Evolutionary conservation across 1,140 invertebrate genomes (phyloP).

Genomic region (Cotesia chilonis): DNA sequence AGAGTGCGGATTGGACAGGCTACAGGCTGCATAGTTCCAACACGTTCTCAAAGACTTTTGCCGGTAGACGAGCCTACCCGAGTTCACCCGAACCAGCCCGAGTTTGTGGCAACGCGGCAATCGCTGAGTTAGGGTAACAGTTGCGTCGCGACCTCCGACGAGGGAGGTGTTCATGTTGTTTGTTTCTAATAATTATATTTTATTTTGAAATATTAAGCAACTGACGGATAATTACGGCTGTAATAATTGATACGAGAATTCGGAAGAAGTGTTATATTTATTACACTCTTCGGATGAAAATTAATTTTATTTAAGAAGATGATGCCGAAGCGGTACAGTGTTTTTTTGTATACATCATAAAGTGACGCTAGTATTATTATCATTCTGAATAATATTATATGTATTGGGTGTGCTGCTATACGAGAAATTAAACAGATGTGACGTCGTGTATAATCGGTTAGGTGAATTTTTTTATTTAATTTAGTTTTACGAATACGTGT

Average conservation of each 20-base stretch:
- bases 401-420: constrained; percentile 3
- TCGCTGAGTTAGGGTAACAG: constrained; percentile 55
- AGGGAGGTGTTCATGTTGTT: constrained; percentile 46
- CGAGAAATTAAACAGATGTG: constrained; percentile 48
- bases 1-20: constrained; percentile 45
- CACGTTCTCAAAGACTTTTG: neutral
- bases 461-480: constrained; percentile 13
- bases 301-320: no score
- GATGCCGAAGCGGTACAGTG: neutral
- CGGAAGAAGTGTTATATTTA: no score
- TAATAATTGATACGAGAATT: no score
- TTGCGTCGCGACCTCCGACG: constrained; percentile 59
- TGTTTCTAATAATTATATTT: neutral
- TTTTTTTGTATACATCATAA: neutral
- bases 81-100: constrained; percentile 42
- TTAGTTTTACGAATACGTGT: constrained; percentile 19
- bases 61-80: constrained; percentile 43
- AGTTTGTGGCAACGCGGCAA: constrained; percentile 52
- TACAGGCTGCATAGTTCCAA: neutral
- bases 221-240: no score
- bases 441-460: constrained; percentile 28
- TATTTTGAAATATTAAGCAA: neutral
- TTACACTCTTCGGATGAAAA: no score
- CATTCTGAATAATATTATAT: no score
- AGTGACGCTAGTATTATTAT: neutral